Evolutionary conservation across 2,113 vertebrate species (phyloP).

Genomic region (Deroptyus accipitrinus): DNA sequence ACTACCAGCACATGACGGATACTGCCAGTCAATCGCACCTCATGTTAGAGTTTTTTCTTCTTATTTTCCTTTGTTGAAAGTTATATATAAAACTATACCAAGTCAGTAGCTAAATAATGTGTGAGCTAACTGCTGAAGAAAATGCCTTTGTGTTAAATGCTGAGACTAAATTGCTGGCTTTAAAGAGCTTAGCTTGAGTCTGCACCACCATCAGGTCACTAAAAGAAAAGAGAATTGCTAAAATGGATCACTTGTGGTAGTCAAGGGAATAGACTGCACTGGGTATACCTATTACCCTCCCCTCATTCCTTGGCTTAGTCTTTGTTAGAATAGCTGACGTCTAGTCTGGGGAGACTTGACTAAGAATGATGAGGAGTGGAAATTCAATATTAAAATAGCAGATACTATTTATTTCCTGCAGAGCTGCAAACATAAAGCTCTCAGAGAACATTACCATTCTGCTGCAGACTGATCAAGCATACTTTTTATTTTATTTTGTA

Average conservation of each 20-base stretch:
- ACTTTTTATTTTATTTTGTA: constrained; percentile 1
- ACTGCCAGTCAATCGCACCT: not conserved
- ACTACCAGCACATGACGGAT: too few species aligned
- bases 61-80: not conserved
- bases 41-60: not conserved
- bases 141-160: not conserved
- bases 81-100: not conserved
- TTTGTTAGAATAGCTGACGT: not conserved
- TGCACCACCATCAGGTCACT: not conserved
- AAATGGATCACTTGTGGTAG: not conserved
- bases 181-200: not conserved
- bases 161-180: not conserved
- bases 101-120: not conserved
- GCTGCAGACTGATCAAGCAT: not conserved
- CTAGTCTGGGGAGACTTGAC: not conserved
- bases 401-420: not conserved
- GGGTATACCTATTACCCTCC: not conserved
- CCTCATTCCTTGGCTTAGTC: not conserved
- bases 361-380: constrained; percentile 1
- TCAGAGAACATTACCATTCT: not conserved
- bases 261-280: not conserved
- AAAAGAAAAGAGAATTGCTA: not conserved
- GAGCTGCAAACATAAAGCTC: not conserved
- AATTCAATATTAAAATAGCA: constrained; percentile 22
- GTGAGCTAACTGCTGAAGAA: not conserved